Base-by-base conservation (phyloP, 2,888 invertebrate genomes). In the Suillia variegata region DNA sequence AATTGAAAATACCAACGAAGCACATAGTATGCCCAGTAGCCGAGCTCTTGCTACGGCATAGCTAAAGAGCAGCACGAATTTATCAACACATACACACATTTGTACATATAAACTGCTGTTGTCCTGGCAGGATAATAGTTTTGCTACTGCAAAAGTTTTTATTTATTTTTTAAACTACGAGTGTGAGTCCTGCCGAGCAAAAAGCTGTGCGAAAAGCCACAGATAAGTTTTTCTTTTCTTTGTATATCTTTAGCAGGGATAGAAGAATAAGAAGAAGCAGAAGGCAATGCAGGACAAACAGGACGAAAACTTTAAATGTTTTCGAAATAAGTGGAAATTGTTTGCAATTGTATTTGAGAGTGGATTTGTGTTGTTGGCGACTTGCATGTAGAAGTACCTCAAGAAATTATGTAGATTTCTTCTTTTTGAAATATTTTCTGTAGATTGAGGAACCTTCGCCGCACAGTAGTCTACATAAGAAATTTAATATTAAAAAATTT, bases 71-170 rank as follows among this genome's bases (percentile, higher is more conserved):
- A 31, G 31, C 38, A 38, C 38, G n/a, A 45, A 45, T 45, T 45
- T 45, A 45, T 45, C 45, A 45, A 45, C 45, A 20, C 45, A 20
- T n/a, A n/a, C n/a, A n/a, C n/a, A n/a, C n/a, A n/a, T n/a, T n/a
- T n/a, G n/a, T n/a, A n/a, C n/a, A n/a, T 20, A 45, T 45, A 45
- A 45, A 18, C 2, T n/a, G 18, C 18, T 13, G 13, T 3, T 20
- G 17, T 17, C 18, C 20, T 20, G 17, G 20, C 45, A 18, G 45
- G 18, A 20, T 20, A 45, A 38, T 38, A 38, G 38, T 38, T 38
- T 38, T 5, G 31, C 31, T 31, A 31, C 31, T 31, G 12, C 12
- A 31, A 31, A 31, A 31, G 45, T 20, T 45, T 45, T 8, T 17
- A 5, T 45, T 18, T 13, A n/a, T 38, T n/a, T 38, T n/a, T n/a